Percentiles rank a stretch among this genome's conserved stretches.
Evolutionary conservation across 2,888 invertebrate genomes (phyloP).

Genomic region (Strigamia transsilvanica): DNA sequence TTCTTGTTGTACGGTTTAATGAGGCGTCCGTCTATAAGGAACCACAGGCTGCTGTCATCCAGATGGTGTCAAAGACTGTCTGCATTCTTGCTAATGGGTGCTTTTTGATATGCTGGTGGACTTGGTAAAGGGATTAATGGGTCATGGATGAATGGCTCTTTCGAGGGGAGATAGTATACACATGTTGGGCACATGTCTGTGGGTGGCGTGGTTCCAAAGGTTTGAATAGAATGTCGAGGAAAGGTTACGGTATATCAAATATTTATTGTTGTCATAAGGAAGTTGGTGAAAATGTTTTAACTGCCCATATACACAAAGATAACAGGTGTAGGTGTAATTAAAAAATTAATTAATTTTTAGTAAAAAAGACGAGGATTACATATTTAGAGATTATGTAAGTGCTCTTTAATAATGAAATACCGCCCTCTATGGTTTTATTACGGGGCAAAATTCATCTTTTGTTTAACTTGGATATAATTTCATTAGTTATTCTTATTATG

Average conservation of each 20-base stretch:
- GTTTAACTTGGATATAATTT: too few species aligned
- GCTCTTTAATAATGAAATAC: too few species aligned
- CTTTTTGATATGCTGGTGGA: conserved; percentile 24
- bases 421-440: too few species aligned
- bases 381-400: too few species aligned
- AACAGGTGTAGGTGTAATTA: not conserved
- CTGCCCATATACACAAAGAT: not conserved
- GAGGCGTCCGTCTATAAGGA: conserved; percentile 18
- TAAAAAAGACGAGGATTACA: too few species aligned
- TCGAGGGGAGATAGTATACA: conserved; percentile 22
- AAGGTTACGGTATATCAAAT: conserved; percentile 10
- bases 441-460: too few species aligned
- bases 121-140: conserved; percentile 41
- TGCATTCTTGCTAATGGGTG: conserved; percentile 44
- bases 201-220: conserved; percentile 7
- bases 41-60: conserved; percentile 47
- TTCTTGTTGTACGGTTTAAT: conserved; percentile 40
- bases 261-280: conserved; percentile 40
- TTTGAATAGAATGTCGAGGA: not conserved
- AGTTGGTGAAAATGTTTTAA: not conserved
- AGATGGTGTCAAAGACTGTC: conserved; percentile 47
- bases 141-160: conserved; percentile 39
- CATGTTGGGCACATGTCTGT: conserved; percentile 26
- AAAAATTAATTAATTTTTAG: not conserved
- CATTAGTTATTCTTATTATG: conserved; percentile 30